Evolutionary conservation across 2,113 vertebrate genomes (phyloP), one percentile per base, ranked within the genome.

Genomic region (Falco punctatus): DNA sequence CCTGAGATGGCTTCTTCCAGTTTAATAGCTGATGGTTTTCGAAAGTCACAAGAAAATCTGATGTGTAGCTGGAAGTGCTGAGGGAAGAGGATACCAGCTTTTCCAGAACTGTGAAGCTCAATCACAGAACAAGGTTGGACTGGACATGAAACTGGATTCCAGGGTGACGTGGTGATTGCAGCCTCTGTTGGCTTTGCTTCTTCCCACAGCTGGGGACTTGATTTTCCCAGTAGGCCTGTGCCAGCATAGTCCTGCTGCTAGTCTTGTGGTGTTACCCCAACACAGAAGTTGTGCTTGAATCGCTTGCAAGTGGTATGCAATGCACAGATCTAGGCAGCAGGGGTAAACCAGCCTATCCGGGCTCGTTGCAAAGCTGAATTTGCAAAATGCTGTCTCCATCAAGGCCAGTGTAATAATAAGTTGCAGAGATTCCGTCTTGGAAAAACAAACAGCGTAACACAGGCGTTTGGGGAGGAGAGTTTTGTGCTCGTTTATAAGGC

Each of bases 81-180:
- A 88, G 78, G 94, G 87, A 91, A 94, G 93, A 95, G 81, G 87
- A 96, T 90, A 96, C 93, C 84, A 94, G 93, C 94, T 96, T 93
- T 97, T 96, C 96, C 96, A 94, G 96, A 93, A 92, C 71, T 77
- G 62, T 85, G 85, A 54, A 73, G 87, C 92, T 96, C 92, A 90
- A 2, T 94, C 90, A 35, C 66, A 94, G 90, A 82, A 92, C 54
- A 19, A 93, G 94, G 90, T 97, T 93, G 93, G 90, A 92, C 94
- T 96, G 96, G 96, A 90, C 87, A 16, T 70, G 90, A 94, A 96
- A 96, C 94, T 94, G 74, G 94, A 97, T 96, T 97, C 96, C 96
- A 94, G 93, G 81, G 78, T 97, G 96, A 96, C 71, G 87, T 97
- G 96, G 93, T 95, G 96, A 95, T 96, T 96, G 94, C 90, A 94